A percentile compares a stretch with the other conserved stretches of the same genome.
Conservation (phyloP, 2,797 vertebrate genomes). For the Eupleurogrammus muticus region DNA sequence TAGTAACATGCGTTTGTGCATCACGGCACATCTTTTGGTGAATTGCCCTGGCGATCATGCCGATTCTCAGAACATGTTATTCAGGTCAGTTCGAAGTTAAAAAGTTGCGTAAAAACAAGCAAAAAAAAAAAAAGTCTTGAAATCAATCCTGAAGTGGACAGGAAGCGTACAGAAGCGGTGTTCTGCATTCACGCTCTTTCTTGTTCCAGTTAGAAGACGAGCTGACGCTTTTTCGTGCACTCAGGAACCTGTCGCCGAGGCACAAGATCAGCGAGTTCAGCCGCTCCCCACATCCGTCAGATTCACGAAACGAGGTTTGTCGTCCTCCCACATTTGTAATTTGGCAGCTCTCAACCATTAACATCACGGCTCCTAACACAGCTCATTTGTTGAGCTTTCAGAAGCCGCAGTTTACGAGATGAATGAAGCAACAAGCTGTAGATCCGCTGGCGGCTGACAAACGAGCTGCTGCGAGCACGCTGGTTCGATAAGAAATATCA, state of each 20-base stretch:
- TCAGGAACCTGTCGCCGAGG: constrained; percentile 24
- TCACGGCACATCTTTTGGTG: no score
- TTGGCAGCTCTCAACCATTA: constrained; percentile 65
- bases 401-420: constrained; percentile 59
- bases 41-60: no score
- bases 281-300: constrained; percentile 66
- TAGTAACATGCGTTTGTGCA: no score
- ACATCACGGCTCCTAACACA: constrained; percentile 53
- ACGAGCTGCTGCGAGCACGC: constrained; percentile 51
- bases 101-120: no score
- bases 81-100: no score
- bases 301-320: constrained; percentile 65
- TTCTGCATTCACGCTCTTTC: no score
- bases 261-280: constrained; percentile 69
- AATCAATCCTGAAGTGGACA: no score
- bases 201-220: no score
- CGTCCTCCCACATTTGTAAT: constrained; percentile 74
- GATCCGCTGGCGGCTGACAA: constrained; percentile 57
- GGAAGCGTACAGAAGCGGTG: no score
- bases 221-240: neutral
- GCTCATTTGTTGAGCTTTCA: constrained; percentile 75
- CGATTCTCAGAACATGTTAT: no score
- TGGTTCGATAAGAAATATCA: constrained; percentile 51
- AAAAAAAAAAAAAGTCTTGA: no score
- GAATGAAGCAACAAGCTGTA: constrained; percentile 58